Conservation (phyloP, 2,888 invertebrate genomes). For the Acanthoscelides obtectus region DNA sequence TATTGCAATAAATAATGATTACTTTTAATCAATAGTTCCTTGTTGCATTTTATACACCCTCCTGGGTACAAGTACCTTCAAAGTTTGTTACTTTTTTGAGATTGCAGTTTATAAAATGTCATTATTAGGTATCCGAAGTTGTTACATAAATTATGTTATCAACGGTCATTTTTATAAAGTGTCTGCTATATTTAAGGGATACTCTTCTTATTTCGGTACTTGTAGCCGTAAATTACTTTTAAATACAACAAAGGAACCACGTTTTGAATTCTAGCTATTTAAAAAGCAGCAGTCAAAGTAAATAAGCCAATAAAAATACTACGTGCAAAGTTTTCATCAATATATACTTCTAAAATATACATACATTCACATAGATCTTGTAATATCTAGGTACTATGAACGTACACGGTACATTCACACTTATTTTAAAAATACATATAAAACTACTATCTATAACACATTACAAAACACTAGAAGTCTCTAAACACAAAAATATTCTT, state of each 20-base stretch:
- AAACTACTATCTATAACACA: not conserved
- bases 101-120: too few species aligned
- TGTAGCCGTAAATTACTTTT: too few species aligned
- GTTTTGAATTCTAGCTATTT: not conserved
- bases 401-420: not conserved
- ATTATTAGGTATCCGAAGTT: too few species aligned
- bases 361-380: not conserved
- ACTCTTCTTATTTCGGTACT: too few species aligned
- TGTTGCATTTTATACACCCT: not conserved
- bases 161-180: too few species aligned
- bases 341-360: not conserved
- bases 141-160: too few species aligned
- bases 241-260: not conserved
- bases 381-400: not conserved
- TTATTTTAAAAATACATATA: not conserved
- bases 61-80: too few species aligned
- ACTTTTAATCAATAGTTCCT: too few species aligned
- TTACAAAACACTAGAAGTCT: not conserved
- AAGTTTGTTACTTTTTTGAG: too few species aligned
- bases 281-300: not conserved
- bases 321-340: not conserved
- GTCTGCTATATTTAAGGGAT: too few species aligned
- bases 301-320: not conserved
- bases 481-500: not conserved
- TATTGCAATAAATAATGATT: too few species aligned